Base-by-base conservation (phyloP, 2,113 vertebrate genomes). In the Pterophyllum scalare region DNA sequence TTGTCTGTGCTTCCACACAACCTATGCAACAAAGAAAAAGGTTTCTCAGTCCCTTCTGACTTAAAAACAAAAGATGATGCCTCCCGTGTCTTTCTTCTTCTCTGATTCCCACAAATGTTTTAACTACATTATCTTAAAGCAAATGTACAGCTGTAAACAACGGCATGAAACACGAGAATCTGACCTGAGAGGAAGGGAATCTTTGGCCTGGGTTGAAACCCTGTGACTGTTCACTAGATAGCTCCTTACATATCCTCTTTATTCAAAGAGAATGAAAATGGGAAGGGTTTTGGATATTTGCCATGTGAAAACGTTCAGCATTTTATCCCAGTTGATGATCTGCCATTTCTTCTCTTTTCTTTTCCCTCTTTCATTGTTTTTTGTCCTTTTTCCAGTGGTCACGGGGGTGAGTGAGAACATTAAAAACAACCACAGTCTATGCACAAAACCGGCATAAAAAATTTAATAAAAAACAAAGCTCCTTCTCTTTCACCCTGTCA, bases 331-430 rank as follows among this genome's bases (percentile, higher is more conserved):
- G 54, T 82, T 75, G 54, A 83, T 83, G 40, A 79, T 85, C 49
- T 83, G 22, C 46, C 10, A 35, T 70, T 83, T 83, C 26, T 72
- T 33, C 67, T 84, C 57, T 84, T 60, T 64, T 64, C n/a, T 84
- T 28, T 60, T 79, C 40, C 49, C 20, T 35, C 10, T 22, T 46
- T 40, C 60, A 65, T 40, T 67, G 1, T 46, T 49, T 83, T 84
- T 35, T 59, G 83, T 81, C 78, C 83, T 80, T 83, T 79, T 92
- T 90, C 92, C 91, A 95, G 95, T 89, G 94, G 92, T 92, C 92
- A 94, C 59, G 93, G 92, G 89, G 90, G 90, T 91, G 92, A 94
- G 88, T 93, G 91, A 94, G 75, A 88, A 65, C 87, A 80, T 38
- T 28, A 49, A 87, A 82, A 81, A 86, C 92, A 89, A 74, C 82